A percentile compares a stretch with the other conserved stretches of the same genome.
phyloP scores from a whole-genome alignment of 2,113 vertebrate genomes.

The Parotia lawesii region DNA sequence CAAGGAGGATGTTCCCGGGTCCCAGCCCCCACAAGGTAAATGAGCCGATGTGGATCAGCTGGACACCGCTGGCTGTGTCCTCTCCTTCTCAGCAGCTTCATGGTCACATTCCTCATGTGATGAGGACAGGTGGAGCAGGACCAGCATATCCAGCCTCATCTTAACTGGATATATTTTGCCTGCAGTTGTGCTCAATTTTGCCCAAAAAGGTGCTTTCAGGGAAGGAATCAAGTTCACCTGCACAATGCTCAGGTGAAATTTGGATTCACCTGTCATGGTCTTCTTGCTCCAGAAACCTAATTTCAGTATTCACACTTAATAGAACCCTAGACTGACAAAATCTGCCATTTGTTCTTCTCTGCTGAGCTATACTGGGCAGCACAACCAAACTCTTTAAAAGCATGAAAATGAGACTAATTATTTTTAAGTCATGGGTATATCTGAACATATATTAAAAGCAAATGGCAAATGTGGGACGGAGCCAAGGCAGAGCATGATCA shows the following conservation, averaged over 20 bases:
- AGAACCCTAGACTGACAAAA: background rate
- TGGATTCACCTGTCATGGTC: background rate
- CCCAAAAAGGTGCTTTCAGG: background rate
- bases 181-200: background rate
- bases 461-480: background rate
- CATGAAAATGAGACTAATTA: background rate
- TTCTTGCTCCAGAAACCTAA: background rate
- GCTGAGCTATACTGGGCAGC: background rate
- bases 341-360: background rate
- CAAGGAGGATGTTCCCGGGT: background rate
- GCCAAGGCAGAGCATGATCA: background rate
- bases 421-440: background rate
- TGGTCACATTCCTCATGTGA: background rate
- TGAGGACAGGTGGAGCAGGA: background rate
- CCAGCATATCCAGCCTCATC: background rate
- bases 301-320: background rate
- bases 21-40: fast-evolving
- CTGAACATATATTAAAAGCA: background rate
- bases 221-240: background rate
- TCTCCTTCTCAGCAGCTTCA: background rate
- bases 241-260: background rate
- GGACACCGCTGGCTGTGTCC: background rate
- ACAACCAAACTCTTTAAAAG: background rate
- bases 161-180: background rate
- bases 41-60: fast-evolving